Base-by-base conservation (phyloP, 2,888 invertebrate genomes). In the Drosophila dives region DNA sequence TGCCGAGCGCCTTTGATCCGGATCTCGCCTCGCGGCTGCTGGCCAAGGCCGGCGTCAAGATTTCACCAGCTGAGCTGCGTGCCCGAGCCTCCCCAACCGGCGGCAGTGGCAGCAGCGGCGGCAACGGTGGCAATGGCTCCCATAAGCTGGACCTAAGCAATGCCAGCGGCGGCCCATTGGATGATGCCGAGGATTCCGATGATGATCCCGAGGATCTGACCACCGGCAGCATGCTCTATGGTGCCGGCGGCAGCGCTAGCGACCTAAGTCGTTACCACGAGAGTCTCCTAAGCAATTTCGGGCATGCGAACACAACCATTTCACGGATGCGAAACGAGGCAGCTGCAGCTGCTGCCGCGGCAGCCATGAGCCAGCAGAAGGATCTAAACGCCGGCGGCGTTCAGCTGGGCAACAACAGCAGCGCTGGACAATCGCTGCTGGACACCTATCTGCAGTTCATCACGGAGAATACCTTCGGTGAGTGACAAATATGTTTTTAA, bases 1-100 rank as follows among this genome's bases (percentile, higher is more conserved):
- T 98, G 98, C 98, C 98, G 29, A 97, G 97, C 71, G 96, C 97
- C 29, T 98, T 98, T 92, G 97, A 98, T 93, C 98, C 98, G 0
- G 97, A 97, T 75, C 94, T 98, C 58, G 98, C 98, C 67, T 96
- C 96, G 93, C 95, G 97, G 77, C 94, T 98, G 74, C 93, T 98
- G 76, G 97, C 97, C 42, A 98, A 98, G 92, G 97, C 97, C 0
- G 97, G 97, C 12, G 97, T 97, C 12, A 97, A 97, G 92, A 97
- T 97, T 61, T 96, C 96, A 10, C 95, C 97, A 0, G 97, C 97
- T 23, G 97, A 97, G 91, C 92, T 97, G 29, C 94, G 97, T 42
- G 97, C 97, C 0, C 94, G 97, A 34, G 97, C 97, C 0, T 97
- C 97, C 0, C 97, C 97, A 1, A 97, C 97, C 2, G 93, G 93